Conservation (phyloP, 2,113 vertebrate species). For the Cygnus buccinator region DNA sequence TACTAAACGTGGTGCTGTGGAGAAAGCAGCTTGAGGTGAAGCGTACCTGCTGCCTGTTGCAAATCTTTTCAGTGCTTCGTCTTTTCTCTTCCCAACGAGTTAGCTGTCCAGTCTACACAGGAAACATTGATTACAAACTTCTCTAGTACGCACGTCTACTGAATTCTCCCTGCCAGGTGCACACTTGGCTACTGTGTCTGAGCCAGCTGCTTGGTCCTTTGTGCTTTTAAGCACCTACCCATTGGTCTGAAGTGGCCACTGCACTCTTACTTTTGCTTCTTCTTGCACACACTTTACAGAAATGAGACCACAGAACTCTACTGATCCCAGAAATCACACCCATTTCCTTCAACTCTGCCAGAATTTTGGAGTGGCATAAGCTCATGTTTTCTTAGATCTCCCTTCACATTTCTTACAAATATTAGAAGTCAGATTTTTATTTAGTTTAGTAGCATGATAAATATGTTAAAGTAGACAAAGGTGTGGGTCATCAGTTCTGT, state of each 20-base stretch:
- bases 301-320: neutral
- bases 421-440: neutral
- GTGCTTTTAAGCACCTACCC: neutral
- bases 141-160: no score
- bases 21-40: constrained; percentile 15
- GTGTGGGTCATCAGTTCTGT: neutral
- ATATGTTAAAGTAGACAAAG: neutral
- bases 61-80: constrained; percentile 4
- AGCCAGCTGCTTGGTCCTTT: neutral
- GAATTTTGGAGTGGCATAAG: neutral
- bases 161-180: neutral
- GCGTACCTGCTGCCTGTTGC: constrained; percentile 42
- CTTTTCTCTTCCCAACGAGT: neutral
- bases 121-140: neutral
- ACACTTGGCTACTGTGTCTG: neutral
- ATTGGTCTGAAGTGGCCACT: neutral
- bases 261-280: neutral
- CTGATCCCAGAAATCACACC: neutral
- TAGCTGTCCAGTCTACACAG: neutral
- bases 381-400: neutral
- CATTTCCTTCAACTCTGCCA: neutral
- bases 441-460: neutral
- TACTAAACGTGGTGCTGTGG: constrained; percentile 38
- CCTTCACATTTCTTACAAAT: neutral
- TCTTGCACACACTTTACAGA: neutral